Base-by-base conservation (phyloP, 2,888 invertebrate species). In the Pyralis farinalis region DNA sequence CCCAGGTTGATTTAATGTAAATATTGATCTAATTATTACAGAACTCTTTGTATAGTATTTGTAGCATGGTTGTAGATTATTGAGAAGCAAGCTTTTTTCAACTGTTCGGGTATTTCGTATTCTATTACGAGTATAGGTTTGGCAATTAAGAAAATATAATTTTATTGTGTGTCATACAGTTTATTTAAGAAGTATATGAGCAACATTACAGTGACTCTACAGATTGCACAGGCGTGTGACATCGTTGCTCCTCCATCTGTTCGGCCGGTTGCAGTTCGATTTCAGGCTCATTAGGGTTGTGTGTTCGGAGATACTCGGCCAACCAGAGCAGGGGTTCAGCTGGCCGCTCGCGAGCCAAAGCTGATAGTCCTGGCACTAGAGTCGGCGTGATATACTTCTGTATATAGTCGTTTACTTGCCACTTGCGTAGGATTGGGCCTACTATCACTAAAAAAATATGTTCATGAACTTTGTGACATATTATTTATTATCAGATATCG, bases 251-350 rank as follows among this genome's bases (percentile, higher is more conserved):
- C 1, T 78, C 76, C 5, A 55, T 54, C 32, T 60, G 46, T 1
- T 71, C 77, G 0, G 62, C 37, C 1, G 62, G 45, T 42, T 71
- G 73, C 0, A 76, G 56, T 1, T 64, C 76, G 3, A 76, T 25
- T 34, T 82, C 87, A 0, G 94, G 95, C 63, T 92, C 93, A 65
- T 94, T 94, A 2, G 95, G 95, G 80, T 96, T 96, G 71, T 95
- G 93, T 30, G 90, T 76, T 4, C 93, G 78, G 29, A 97, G 79
- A 91, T 94, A 93, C 51, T 95, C 93, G 1, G 95, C 95, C 30
- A 97, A 77, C 93, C 94, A 95, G 20, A 93, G 69, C 28, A 96
- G 79, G 0, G 96, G 96, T 71, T 96, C 94, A 0, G 89, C 81
- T 0, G 96, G 96, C 49, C 93, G 93, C 57, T 91, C 90, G 74